phyloP scores from a whole-genome alignment of 2,797 vertebrate species.

The Melanotaenia boesemani region DNA sequence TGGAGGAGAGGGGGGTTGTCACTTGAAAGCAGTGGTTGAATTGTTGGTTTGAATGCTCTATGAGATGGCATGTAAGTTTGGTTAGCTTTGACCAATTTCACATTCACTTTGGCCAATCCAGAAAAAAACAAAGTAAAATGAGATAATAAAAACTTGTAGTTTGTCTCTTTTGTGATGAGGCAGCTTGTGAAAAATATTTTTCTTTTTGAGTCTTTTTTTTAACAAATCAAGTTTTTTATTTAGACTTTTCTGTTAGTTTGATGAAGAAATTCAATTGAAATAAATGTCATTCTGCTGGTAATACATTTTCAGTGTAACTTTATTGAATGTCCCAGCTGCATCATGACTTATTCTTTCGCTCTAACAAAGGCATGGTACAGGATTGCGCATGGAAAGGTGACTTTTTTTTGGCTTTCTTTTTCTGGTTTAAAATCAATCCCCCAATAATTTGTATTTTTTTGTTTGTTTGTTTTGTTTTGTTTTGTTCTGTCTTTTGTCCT shows the following conservation, averaged over 20 bases:
- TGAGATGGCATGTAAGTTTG: constrained; percentile 84
- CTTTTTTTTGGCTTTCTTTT: constrained; percentile 72
- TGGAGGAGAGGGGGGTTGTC: constrained; percentile 64
- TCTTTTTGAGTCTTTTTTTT: constrained; percentile 29
- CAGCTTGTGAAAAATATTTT: constrained; percentile 84
- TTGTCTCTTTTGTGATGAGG: constrained; percentile 89
- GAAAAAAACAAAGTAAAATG: constrained; percentile 70
- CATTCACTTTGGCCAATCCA: constrained; percentile 72
- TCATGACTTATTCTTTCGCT: constrained; percentile 86
- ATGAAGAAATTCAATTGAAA: constrained; percentile 74
- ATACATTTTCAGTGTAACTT: constrained; percentile 58
- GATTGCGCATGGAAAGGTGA: constrained; percentile 80
- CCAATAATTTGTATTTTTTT: constrained; percentile 70
- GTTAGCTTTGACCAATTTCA: constrained; percentile 68
- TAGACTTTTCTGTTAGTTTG: constrained; percentile 24
- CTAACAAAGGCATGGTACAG: constrained; percentile 85
- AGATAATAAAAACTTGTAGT: constrained; percentile 55
- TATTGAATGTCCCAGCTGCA: constrained; percentile 89
- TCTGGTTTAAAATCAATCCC: constrained; percentile 71
- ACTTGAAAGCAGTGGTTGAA: constrained; percentile 90
- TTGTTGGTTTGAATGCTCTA: constrained; percentile 86
- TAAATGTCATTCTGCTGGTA: constrained; percentile 52
- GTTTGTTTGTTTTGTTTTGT: constrained; percentile 49
- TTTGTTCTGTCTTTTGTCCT: constrained; percentile 58
- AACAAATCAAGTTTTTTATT: constrained; percentile 58